Evolutionary conservation across 2,888 invertebrate genomes (phyloP).

Genomic region (Sarcophaga variegata): DNA sequence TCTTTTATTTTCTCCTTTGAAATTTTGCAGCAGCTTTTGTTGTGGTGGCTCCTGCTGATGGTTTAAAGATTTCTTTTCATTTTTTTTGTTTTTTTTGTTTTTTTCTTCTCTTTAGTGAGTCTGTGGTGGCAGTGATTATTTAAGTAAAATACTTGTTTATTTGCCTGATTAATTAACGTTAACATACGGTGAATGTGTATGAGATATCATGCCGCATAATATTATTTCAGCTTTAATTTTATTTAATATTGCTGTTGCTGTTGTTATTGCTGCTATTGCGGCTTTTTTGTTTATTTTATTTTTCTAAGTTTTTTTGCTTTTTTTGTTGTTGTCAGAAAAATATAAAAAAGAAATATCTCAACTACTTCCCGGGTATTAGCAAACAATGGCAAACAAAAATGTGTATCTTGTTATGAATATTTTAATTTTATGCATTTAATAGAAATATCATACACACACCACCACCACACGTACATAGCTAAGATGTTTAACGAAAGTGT

Average conservation of each 20-base stretch:
- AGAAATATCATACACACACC: constrained; percentile 9
- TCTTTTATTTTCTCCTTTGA: constrained; percentile 10
- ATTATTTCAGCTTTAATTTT: constrained; percentile 58
- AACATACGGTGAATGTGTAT: constrained; percentile 63
- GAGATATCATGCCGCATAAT: constrained; percentile 62
- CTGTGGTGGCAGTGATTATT: constrained; percentile 44
- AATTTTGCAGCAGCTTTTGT: constrained; percentile 33
- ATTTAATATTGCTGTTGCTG: constrained; percentile 6
- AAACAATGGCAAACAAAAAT: constrained; percentile 60
- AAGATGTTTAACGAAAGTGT: constrained; percentile 44
- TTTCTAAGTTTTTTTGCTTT: neutral
- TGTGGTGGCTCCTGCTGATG: constrained; percentile 23
- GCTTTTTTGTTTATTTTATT: constrained; percentile 9
- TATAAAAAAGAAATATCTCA: constrained; percentile 50
- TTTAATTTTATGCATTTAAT: constrained; percentile 36
- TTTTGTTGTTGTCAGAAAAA: neutral
- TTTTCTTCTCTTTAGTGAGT: constrained; percentile 36
- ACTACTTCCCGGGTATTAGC: constrained; percentile 66
- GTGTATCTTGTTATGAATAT: constrained; percentile 39
- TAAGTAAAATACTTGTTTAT: constrained; percentile 68
- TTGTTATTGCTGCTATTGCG: neutral
- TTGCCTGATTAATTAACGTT: constrained; percentile 70
- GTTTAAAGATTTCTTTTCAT: too few relatives aligned
- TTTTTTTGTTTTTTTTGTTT: neutral
- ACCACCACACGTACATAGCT: neutral